phyloP scores from a whole-genome alignment of 2,797 vertebrate genomes.

The Rhinichthys osculus region DNA sequence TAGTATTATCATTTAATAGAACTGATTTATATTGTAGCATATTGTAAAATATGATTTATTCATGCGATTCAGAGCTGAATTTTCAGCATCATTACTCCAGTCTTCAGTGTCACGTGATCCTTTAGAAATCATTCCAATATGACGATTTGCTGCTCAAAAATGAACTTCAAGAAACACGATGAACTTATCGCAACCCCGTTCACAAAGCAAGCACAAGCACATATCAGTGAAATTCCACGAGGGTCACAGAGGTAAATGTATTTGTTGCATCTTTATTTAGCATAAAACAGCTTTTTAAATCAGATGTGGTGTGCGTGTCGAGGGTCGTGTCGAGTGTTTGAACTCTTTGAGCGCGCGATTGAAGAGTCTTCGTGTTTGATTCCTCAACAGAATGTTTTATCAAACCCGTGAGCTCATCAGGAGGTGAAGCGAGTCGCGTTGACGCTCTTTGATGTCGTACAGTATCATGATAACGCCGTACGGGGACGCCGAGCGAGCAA shows the following conservation, averaged over 20 bases:
- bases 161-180: too few species aligned
- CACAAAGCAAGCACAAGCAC: neutral
- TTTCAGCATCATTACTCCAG: too few species aligned
- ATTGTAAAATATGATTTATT: too few species aligned
- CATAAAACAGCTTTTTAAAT: neutral
- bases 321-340: neutral
- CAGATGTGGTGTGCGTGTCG: neutral
- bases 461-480: neutral
- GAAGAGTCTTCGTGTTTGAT: slow-evolving; percentile 6
- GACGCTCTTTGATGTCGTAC: slow-evolving; percentile 2
- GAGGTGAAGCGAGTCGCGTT: neutral
- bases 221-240: neutral
- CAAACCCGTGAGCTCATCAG: slow-evolving; percentile 16
- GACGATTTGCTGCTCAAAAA: too few species aligned
- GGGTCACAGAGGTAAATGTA: neutral
- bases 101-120: too few species aligned
- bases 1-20: too few species aligned
- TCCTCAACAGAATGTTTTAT: slow-evolving; percentile 23
- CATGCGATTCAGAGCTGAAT: too few species aligned
- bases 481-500: neutral
- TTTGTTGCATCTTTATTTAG: slow-evolving; percentile 2
- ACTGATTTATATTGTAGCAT: too few species aligned
- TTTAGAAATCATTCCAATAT: too few species aligned
- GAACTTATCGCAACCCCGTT: neutral
- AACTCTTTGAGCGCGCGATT: neutral